Evolutionary conservation across 2,797 vertebrate species (phyloP).

Genomic region (Margarornis squamiger): DNA sequence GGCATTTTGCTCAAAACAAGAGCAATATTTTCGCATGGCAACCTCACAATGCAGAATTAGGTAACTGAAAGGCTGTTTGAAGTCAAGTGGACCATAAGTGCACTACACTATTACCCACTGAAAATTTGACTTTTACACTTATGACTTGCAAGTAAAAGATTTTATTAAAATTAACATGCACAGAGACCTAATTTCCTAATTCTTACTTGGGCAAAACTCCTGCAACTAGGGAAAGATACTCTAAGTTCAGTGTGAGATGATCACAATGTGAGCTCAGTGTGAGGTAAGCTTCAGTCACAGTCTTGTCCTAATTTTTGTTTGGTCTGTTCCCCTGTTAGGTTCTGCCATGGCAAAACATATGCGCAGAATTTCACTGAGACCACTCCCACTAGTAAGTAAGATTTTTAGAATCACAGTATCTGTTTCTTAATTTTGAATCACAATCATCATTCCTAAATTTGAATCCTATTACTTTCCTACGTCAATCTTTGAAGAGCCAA

Average conservation of each 20-base stretch:
- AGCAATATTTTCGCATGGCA: background rate
- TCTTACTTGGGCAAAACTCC: background rate
- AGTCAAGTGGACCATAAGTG: background rate
- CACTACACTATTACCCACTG: background rate
- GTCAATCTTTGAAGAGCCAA: background rate
- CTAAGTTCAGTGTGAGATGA: background rate
- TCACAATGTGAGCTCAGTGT: background rate
- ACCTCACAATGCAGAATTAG: background rate
- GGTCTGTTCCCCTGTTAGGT: background rate
- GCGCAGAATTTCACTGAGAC: background rate
- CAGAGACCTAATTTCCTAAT: background rate
- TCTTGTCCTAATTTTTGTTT: background rate
- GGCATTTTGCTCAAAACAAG: background rate
- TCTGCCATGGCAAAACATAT: background rate
- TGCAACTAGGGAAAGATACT: background rate
- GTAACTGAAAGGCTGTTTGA: background rate
- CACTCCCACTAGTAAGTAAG: background rate
- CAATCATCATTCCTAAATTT: background rate
- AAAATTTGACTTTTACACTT: background rate
- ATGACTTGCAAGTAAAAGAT: fast-evolving
- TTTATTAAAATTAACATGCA: background rate
- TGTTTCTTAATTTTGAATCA: background rate
- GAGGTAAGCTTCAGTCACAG: background rate
- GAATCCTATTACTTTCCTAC: background rate
- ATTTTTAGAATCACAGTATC: background rate